Percentiles rank a stretch among this genome's conserved stretches.
Conservation (phyloP, 2,888 invertebrate genomes). For the Monopis laevigella region DNA sequence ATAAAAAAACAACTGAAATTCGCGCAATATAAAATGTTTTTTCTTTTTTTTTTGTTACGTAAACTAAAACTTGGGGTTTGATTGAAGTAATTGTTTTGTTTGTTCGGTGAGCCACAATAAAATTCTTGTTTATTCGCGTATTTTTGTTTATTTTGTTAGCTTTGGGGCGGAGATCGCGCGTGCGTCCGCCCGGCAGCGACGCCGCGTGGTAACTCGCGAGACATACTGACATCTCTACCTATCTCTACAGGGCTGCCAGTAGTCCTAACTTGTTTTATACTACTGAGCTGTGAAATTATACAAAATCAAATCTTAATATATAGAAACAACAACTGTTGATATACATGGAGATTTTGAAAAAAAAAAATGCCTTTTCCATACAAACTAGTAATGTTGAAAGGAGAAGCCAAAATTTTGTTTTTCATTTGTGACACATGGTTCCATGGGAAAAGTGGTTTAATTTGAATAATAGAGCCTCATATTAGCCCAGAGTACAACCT, state of each 20-base stretch:
- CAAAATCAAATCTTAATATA: too few relatives aligned
- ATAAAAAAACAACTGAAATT: not conserved
- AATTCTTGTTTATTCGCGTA: slow-evolving; percentile 20
- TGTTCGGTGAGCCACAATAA: slow-evolving; percentile 17
- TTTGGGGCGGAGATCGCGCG: slow-evolving; percentile 22
- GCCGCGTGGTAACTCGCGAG: not conserved
- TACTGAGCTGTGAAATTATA: too few relatives aligned
- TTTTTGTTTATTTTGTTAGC: slow-evolving; percentile 25
- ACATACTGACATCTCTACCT: not conserved
- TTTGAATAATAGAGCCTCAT: too few relatives aligned
- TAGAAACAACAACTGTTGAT: too few relatives aligned
- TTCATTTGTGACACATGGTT: too few relatives aligned
- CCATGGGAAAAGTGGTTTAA: too few relatives aligned
- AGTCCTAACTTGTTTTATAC: too few relatives aligned
- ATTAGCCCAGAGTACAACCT: too few relatives aligned
- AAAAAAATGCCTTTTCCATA: too few relatives aligned
- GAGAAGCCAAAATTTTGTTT: too few relatives aligned
- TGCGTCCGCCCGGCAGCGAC: slow-evolving; percentile 13
- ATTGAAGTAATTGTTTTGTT: slow-evolving; percentile 20
- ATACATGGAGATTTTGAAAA: too few relatives aligned
- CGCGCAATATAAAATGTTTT: not conserved
- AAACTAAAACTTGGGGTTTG: slow-evolving; percentile 11
- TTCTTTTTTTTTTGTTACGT: not conserved
- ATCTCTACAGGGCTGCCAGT: not conserved
- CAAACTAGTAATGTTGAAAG: too few relatives aligned